phyloP scores from a whole-genome alignment of 1,140 invertebrate genomes.

The Rhynchophorus ferrugineus region DNA sequence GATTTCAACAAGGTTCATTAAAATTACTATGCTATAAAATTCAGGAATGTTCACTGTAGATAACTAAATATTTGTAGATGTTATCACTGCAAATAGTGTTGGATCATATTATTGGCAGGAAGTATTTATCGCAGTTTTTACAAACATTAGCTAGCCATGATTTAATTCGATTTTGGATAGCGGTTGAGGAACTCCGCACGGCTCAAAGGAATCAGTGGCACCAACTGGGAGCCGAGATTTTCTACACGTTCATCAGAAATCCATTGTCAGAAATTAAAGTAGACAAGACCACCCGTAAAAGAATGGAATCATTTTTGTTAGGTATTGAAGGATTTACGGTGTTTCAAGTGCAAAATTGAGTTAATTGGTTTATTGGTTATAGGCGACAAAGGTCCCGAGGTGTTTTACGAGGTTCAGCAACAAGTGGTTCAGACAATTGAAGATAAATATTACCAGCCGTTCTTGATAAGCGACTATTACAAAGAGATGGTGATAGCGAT shows the following conservation, averaged over 20 bases:
- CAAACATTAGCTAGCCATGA: conserved; percentile 74
- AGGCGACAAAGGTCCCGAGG: conserved; percentile 79
- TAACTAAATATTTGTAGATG: conserved; percentile 42
- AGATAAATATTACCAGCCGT: conserved; percentile 82
- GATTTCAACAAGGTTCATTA: conserved; percentile 24
- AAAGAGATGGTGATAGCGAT: conserved; percentile 65
- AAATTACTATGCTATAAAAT: too few relatives aligned
- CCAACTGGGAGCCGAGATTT: conserved; percentile 82
- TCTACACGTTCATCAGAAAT: conserved; percentile 77
- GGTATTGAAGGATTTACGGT: too few relatives aligned
- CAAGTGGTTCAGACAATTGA: conserved; percentile 70
- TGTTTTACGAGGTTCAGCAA: conserved; percentile 81
- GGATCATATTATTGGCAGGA: conserved; percentile 60
- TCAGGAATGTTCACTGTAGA: too few relatives aligned
- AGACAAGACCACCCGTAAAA: conserved; percentile 65
- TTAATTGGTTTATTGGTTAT: background rate
- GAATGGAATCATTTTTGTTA: conserved; percentile 80
- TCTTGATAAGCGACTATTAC: conserved; percentile 79
- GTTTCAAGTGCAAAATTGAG: background rate
- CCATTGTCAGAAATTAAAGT: conserved; percentile 72
- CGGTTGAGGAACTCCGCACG: conserved; percentile 76
- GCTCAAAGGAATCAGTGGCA: conserved; percentile 69
- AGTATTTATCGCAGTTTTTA: conserved; percentile 71
- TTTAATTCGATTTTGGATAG: conserved; percentile 75
- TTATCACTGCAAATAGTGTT: conserved; percentile 58